Base-by-base conservation (phyloP, 2,113 vertebrate genomes). In the Chamaetylas fuelleborni region DNA sequence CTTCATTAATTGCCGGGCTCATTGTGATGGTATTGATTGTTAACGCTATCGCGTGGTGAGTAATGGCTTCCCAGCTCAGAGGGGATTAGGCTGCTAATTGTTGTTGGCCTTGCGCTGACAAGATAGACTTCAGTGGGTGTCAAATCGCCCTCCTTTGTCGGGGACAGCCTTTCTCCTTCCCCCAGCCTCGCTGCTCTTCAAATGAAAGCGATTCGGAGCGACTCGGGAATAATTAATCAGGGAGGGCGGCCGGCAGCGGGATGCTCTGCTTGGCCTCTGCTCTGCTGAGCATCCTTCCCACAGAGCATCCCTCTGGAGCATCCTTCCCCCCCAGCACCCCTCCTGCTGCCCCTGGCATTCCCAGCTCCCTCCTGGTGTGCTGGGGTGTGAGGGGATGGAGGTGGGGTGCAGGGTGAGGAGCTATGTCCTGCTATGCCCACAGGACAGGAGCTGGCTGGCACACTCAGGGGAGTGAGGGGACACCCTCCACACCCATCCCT, bases 11-110 rank as follows among this genome's bases (percentile, higher is more conserved):
- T 98, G 98, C 98, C 95, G 88, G 96, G 97, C 94, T 93, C 93
- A 97, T 98, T 98, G 98, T 98, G 97, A 97, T 97, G 98, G 97
- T 98, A 99, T 99, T 98, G 98, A 99, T 99, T 98, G 97, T 96
- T 95, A 97, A 97, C 95, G 98, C 97, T 98, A 98, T 96, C 74
- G 91, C 96, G 86, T 96, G 96, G 97, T 98, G 97, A 98, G 98
- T 97, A 97, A 98, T 98, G 97, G 98, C 98, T 98, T 97, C 98
- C 97, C 29, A 67, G 96, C 96, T 97, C 94, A 80, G 42, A 88
- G 95, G 97, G 98, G 98, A 98, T 98, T 97, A 98, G 97, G 98
- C 98, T 97, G 97, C 98, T 98, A 98, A 99, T 99, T 99, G 98
- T 98, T 98, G 96, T 96, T 98, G 97, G 97, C 97, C 97, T 97